Base-by-base conservation (phyloP, 2,888 invertebrate species). In the Synanthedon tipuliformis region DNA sequence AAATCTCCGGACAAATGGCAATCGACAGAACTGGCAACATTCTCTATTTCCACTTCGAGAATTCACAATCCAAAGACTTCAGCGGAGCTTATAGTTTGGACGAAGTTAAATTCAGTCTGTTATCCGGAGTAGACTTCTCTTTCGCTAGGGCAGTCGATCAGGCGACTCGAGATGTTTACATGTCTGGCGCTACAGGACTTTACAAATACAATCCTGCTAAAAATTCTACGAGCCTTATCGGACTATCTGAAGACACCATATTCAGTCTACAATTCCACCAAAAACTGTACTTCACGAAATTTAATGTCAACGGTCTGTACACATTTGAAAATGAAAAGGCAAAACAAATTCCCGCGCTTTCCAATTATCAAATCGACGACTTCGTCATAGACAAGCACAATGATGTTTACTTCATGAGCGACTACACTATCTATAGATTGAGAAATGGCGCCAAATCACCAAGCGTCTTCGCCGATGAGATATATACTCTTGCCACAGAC, bases 231-330 rank as follows among this genome's bases (percentile, higher is more conserved):
- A 61, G 57, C 4, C 57, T 61, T 3, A 65, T 68, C 15, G 79
- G 69, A 0, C 53, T 80, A 2, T 59, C 61, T 13, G 73, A 74
- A 49, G 75, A 71, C 61, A 81, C 76, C 3, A 70, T 82, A 41
- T 79, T 73, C 77, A 78, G 77, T 48, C 66, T 82, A 63, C 82
- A 83, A 15, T 81, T 58, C 51, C 73, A 69, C 52, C 66, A 69
- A 2, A 74, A 68, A 50, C 58, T 82, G 0, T 81, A 77, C 50
- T 82, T 73, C 51, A 75, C 69, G 0, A 61, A 70, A 52, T 74
- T 77, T 16, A 57, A 57, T 57, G 66, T 59, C 1, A 16, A 71
- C 57, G 82, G 82, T 0, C 57, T 82, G 0, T 70, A 61, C 41
- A 68, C 60, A 0, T 66, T 66, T 2, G 67, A 71, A 3, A 69